Conservation (phyloP, 2,888 invertebrate species). For the Pandemis cinnamomeana region DNA sequence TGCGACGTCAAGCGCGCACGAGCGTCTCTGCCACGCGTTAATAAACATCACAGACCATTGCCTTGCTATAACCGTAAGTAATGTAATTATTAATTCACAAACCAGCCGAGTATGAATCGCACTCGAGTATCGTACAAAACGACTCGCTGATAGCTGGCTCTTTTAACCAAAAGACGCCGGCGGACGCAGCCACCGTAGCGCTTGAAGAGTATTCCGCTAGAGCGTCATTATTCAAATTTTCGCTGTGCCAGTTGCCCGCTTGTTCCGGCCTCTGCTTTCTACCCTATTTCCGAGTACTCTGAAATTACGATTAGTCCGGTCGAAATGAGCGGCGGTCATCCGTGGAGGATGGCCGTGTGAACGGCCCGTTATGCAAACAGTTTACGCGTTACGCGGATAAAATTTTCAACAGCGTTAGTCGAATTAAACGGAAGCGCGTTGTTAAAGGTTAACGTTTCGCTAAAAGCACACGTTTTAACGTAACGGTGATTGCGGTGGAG, state of each 20-base stretch:
- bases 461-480: constrained; percentile 22
- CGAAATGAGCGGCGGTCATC: constrained; percentile 79
- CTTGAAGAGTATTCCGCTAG: constrained; percentile 78
- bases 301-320: constrained; percentile 82
- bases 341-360: constrained; percentile 81
- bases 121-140: constrained; percentile 37
- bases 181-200: constrained; percentile 73
- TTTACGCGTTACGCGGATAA: constrained; percentile 63
- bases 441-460: constrained; percentile 31
- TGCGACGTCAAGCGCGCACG: constrained; percentile 22
- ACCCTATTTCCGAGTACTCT: constrained; percentile 78
- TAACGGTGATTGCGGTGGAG: constrained; percentile 20
- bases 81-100: constrained; percentile 28
- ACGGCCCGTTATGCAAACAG: constrained; percentile 76
- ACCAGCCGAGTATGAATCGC: constrained; percentile 28
- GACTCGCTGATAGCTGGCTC: constrained; percentile 54
- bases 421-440: constrained; percentile 35
- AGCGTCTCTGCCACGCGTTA: constrained; percentile 32
- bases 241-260: constrained; percentile 81
- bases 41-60: constrained; percentile 29
- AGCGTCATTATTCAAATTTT: constrained; percentile 83
- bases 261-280: constrained; percentile 81
- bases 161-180: constrained; percentile 54
- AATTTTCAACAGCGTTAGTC: constrained; percentile 29
- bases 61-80: constrained; percentile 25